Conservation (phyloP, 2,113 vertebrate genomes). For the Bagarius yarrelli region DNA sequence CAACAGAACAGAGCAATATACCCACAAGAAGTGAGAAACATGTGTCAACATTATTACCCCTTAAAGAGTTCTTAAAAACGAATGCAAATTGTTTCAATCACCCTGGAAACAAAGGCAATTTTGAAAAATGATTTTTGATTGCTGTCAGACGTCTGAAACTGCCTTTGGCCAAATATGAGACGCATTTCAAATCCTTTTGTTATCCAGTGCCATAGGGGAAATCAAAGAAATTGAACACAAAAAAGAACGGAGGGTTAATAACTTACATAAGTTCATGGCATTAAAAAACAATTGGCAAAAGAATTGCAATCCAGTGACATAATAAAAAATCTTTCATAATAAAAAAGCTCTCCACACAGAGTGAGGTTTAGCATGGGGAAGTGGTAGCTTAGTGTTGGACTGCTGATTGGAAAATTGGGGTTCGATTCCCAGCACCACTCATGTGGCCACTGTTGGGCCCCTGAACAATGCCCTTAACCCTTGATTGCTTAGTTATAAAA, state of each 20-base stretch:
- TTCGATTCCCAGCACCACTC: too few relatives aligned
- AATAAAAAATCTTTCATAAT: neutral
- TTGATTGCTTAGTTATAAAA: too few relatives aligned
- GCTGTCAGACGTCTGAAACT: neutral
- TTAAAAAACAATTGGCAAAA: neutral
- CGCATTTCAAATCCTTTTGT: neutral
- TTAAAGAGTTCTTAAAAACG: neutral
- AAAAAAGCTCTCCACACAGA: neutral
- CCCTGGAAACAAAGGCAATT: neutral
- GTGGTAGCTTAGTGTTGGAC: too few relatives aligned
- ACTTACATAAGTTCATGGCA: constrained; percentile 3
- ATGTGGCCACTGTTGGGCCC: too few relatives aligned
- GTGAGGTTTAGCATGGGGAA: neutral
- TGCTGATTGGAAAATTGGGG: too few relatives aligned
- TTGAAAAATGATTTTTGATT: neutral
- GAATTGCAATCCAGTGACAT: neutral
- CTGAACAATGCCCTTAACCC: too few relatives aligned
- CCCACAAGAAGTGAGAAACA: neutral
- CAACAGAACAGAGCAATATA: neutral
- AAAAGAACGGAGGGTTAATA: neutral
- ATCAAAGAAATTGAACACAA: neutral
- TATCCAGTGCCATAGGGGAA: neutral
- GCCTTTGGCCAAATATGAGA: constrained; percentile 3
- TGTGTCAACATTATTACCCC: neutral
- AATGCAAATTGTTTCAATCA: neutral